These are phyloP conservation scores for Oncopodura yosiiana DNA, from an alignment of 1,140 invertebrate genomes.

Conservation along the genomic window DNA sequence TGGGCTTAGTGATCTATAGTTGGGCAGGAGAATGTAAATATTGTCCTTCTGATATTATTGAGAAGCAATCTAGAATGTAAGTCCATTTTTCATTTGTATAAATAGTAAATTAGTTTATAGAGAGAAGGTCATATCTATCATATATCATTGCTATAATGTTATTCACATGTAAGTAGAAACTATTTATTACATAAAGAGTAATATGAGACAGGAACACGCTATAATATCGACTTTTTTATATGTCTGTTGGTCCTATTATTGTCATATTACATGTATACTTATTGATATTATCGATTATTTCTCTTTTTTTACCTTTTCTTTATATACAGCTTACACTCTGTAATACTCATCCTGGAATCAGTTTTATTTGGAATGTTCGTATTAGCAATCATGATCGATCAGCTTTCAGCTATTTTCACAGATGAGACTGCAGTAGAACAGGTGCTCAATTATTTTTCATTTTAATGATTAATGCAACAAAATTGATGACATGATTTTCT, in stretches of 20 bases:
- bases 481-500: neutral
- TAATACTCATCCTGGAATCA: constrained; percentile 72
- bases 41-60: constrained; percentile 54
- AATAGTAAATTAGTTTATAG: too few relatives aligned
- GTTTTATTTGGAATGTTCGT: constrained; percentile 82
- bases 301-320: constrained; percentile 19
- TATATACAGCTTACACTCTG: constrained; percentile 66
- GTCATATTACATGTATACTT: too few relatives aligned
- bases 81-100: constrained; percentile 38
- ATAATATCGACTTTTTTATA: too few relatives aligned
- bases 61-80: constrained; percentile 67
- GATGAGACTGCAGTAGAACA: constrained; percentile 76
- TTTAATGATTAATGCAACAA: neutral
- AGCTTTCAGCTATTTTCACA: constrained; percentile 70
- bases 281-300: neutral
- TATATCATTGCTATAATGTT: too few relatives aligned
- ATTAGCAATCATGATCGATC: constrained; percentile 77
- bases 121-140: too few relatives aligned
- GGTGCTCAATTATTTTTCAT: constrained; percentile 33
- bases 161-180: too few relatives aligned
- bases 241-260: too few relatives aligned
- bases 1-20: constrained; percentile 58
- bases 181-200: too few relatives aligned
- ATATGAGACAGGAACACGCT: too few relatives aligned
- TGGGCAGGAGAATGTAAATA: constrained; percentile 63